Conservation (phyloP, 2,113 vertebrate genomes). For the Paratilapia polleni region DNA sequence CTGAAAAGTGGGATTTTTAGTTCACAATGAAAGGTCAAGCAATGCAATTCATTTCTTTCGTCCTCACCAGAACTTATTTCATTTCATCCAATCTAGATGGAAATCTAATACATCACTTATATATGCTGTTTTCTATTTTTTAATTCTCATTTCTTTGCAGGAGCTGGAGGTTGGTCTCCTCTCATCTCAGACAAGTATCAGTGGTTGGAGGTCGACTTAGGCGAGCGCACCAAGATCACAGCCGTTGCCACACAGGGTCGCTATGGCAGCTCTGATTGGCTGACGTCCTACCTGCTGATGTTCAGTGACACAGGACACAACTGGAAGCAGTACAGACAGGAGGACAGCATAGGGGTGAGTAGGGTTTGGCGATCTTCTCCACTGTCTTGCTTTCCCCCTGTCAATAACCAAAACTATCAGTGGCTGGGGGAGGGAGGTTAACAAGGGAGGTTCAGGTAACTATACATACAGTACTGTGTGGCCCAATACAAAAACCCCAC, state of each 20-base stretch:
- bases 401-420: not conserved
- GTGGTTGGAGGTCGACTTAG: constrained; percentile 90
- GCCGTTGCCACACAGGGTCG: constrained; percentile 81
- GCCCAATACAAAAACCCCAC: not conserved
- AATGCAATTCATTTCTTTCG: constrained; percentile 8
- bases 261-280: constrained; percentile 88
- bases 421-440: accelerated
- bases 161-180: constrained; percentile 94
- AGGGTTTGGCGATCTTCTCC: constrained; percentile 86
- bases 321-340: constrained; percentile 90
- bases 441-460: not conserved
- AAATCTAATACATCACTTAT: constrained; percentile 19
- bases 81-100: constrained; percentile 5
- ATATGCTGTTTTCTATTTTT: constrained; percentile 23
- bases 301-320: constrained; percentile 91
- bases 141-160: constrained; percentile 65
- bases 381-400: constrained; percentile 4
- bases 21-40: constrained; percentile 26
- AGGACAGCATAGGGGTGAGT: constrained; percentile 92
- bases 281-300: constrained; percentile 89
- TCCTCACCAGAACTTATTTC: constrained; percentile 20
- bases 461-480: not conserved
- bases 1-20: constrained; percentile 2
- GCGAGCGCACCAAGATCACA: constrained; percentile 86
- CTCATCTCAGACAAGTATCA: constrained; percentile 88